phyloP scores from a whole-genome alignment of 2,888 invertebrate species.

The Meliscaeva auricollis region DNA sequence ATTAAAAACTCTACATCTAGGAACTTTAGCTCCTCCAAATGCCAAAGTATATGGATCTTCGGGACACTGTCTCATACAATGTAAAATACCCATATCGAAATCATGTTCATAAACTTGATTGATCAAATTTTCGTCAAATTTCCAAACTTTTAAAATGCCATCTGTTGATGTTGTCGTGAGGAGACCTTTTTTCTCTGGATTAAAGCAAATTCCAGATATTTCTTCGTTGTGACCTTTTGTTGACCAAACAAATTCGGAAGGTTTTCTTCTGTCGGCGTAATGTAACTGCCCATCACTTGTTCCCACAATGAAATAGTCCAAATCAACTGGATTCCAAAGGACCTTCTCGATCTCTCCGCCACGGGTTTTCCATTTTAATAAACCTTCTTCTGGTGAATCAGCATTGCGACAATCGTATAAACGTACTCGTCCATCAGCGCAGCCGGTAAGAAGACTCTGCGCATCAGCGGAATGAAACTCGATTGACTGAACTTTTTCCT shows the following conservation, averaged over 20 bases:
- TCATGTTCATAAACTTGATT: slow-evolving; percentile 84
- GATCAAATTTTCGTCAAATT: slow-evolving; percentile 84
- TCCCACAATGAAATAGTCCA: slow-evolving; percentile 89
- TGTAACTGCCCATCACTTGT: slow-evolving; percentile 88
- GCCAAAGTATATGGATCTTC: slow-evolving; percentile 93
- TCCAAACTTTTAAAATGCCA: slow-evolving; percentile 94
- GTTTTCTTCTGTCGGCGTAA: slow-evolving; percentile 90
- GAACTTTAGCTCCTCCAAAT: slow-evolving; percentile 93
- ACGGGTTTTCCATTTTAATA: slow-evolving; percentile 88
- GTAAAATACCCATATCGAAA: slow-evolving; percentile 89
- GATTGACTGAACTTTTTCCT: slow-evolving; percentile 93
- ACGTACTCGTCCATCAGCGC: slow-evolving; percentile 92
- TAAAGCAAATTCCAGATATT: slow-evolving; percentile 92
- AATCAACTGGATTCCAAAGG: slow-evolving; percentile 92
- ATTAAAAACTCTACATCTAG: slow-evolving; percentile 87
- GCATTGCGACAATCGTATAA: slow-evolving; percentile 94
- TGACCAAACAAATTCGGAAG: slow-evolving; percentile 88
- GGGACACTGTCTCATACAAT: slow-evolving; percentile 91
- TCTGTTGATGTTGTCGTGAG: slow-evolving; percentile 92
- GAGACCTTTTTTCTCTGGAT: slow-evolving; percentile 89
- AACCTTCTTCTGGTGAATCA: slow-evolving; percentile 84
- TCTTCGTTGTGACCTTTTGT: slow-evolving; percentile 92
- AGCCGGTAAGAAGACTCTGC: slow-evolving; percentile 92
- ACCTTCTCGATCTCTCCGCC: slow-evolving; percentile 92
- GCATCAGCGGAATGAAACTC: slow-evolving; percentile 93